Conservation (phyloP, 2,888 invertebrate genomes). For the Eledone cirrhosa region DNA sequence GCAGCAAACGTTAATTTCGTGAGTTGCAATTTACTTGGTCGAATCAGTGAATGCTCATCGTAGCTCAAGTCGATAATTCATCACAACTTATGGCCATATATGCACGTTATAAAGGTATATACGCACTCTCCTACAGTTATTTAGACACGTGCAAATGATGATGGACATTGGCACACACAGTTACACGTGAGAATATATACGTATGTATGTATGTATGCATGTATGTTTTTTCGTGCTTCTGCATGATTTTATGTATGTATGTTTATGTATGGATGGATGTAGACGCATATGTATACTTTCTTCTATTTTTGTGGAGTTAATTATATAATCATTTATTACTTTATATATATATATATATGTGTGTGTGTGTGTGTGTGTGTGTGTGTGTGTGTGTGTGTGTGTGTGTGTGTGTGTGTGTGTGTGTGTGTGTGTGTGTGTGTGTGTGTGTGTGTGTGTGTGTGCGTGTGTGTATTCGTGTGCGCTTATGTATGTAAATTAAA, state of each 20-base stretch:
- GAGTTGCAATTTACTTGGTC: too few relatives aligned
- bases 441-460: not conserved
- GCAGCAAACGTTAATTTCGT: too few relatives aligned
- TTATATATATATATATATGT: not conserved
- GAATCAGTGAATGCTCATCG: too few relatives aligned
- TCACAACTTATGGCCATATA: too few relatives aligned
- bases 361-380: not conserved
- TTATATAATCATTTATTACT: not conserved
- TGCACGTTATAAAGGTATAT: too few relatives aligned
- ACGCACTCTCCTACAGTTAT: too few relatives aligned
- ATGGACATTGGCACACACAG: too few relatives aligned
- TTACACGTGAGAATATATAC: too few relatives aligned
- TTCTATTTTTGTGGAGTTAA: not conserved
- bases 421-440: not conserved
- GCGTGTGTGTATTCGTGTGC: not conserved
- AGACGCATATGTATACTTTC: not conserved
- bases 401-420: not conserved
- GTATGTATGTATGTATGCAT: not conserved
- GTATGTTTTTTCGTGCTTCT: not conserved
- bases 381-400: not conserved
- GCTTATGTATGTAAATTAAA: not conserved
- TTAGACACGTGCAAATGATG: too few relatives aligned
- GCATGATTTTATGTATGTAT: not conserved
- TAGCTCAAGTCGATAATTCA: too few relatives aligned
- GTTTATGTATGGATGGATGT: not conserved